Evolutionary conservation across 2,888 invertebrate genomes (phyloP), one percentile per base, ranked within the genome.

Genomic region (Dicyrtoma fusca): DNA sequence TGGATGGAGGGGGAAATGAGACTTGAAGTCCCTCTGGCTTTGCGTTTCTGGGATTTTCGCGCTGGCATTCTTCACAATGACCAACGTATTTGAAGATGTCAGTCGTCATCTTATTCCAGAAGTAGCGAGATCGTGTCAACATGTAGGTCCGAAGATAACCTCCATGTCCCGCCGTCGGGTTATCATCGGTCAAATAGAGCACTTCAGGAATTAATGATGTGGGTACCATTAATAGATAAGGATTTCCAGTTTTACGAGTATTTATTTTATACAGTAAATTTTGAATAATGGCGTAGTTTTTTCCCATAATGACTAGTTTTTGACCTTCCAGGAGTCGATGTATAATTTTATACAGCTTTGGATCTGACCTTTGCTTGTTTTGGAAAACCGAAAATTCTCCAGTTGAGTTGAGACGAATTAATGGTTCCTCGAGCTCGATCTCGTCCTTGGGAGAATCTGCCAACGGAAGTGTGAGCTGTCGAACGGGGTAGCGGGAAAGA

Each of bases 401-500:
- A 21, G 26, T 23, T 6, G 25, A 13, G n/a, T 3, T 8, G 17
- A 23, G 17, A 17, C 6, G 2, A 26, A 57, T 42, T 2, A 47
- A 1, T 6, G 44, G 26, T 26, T 69, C 69, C 5, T 57, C 49
- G 11, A 49, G 8, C n/a, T 19, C 49, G 6, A 42, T 1, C 2
- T 19, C 25, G n/a, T 49, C 2, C 4, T 5, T 6, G 3, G n/a
- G 4, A 4, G 10, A 25, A 1, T 69, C 44, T 13, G 6, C 14
- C 14, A 25, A 23, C 6, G 44, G 42, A 3, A 19, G 4, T 44
- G 11, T 42, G n/a, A 64, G n/a, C 25, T 1, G 3, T 11, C 61
- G 11, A 1, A 49, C 14, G n/a, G 61, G 34, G 11, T 34, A 49
- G 44, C 83, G 73, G 0, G 82, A 82, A 2, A 85, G 76, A 0